Conservation (phyloP, 2,888 invertebrate species). For the Eupithecia centaureata region DNA sequence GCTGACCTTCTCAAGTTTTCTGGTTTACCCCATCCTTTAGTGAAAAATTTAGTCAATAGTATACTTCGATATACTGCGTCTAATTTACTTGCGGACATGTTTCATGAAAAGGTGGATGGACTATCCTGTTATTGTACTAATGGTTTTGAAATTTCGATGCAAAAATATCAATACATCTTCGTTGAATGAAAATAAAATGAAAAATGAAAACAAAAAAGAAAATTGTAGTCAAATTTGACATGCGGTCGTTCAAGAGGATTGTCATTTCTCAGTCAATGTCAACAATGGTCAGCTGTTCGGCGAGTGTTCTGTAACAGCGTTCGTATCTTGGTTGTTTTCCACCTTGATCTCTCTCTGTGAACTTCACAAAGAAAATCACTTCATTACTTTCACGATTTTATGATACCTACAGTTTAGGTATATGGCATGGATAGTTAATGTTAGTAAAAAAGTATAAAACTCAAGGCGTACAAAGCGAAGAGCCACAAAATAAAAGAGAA, state of each 20-base stretch:
- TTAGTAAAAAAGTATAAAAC: too few relatives aligned
- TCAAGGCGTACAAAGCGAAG: too few relatives aligned
- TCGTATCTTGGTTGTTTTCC: too few relatives aligned
- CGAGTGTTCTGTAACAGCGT: conserved; percentile 19
- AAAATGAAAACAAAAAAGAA: conserved; percentile 26
- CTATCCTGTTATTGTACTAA: conserved; percentile 9
- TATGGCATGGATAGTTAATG: too few relatives aligned
- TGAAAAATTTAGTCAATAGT: conserved; percentile 95
- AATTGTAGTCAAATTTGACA: conserved; percentile 5
- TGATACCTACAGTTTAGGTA: too few relatives aligned
- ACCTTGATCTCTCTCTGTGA: too few relatives aligned
- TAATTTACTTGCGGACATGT: conserved; percentile 86
- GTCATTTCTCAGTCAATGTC: conserved; percentile 9
- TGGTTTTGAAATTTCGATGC: conserved; percentile 26
- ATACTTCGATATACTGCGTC: conserved; percentile 94
- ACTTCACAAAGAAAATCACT: too few relatives aligned
- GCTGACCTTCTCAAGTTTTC: conserved; percentile 92
- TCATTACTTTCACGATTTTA: too few relatives aligned
- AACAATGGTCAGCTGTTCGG: conserved; percentile 46
- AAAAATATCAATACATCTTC: conserved; percentile 60
- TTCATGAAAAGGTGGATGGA: conserved; percentile 50
- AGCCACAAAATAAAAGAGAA: too few relatives aligned
- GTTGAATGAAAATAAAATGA: conserved; percentile 36
- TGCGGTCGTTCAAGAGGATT: conserved; percentile 1
- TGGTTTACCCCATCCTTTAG: conserved; percentile 98